phyloP scores from a whole-genome alignment of 2,797 vertebrate genomes.

The Mycteria americana region DNA sequence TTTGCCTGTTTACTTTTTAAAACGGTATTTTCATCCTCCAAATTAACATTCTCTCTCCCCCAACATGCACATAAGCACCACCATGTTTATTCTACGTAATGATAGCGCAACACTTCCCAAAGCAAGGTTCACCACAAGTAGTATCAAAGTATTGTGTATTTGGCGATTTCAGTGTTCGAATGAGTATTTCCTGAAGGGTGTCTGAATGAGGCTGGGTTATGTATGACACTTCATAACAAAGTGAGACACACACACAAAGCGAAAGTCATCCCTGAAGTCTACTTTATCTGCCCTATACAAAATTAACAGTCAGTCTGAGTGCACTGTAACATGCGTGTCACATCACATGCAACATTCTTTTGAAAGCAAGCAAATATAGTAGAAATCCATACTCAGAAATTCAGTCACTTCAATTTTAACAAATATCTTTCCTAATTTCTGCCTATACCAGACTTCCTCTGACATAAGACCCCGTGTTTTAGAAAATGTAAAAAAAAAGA shows the following conservation, averaged over 20 bases:
- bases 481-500: neutral
- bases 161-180: neutral
- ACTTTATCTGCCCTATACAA: neutral
- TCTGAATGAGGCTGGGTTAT: neutral
- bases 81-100: fast-evolving
- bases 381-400: neutral
- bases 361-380: neutral
- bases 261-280: neutral
- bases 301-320: neutral
- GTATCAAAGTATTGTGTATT: neutral
- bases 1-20: neutral
- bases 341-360: neutral
- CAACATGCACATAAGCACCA: fast-evolving
- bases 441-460: neutral
- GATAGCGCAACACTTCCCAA: neutral
- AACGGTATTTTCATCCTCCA: neutral
- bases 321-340: neutral
- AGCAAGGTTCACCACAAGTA: neutral
- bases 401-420: neutral
- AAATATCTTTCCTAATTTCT: neutral
- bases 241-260: neutral
- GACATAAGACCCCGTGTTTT: fast-evolving
- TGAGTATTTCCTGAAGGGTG: neutral
- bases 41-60: fast-evolving
- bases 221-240: neutral